Conservation (phyloP, 2,888 invertebrate genomes). For the Eristalis intricaria region DNA sequence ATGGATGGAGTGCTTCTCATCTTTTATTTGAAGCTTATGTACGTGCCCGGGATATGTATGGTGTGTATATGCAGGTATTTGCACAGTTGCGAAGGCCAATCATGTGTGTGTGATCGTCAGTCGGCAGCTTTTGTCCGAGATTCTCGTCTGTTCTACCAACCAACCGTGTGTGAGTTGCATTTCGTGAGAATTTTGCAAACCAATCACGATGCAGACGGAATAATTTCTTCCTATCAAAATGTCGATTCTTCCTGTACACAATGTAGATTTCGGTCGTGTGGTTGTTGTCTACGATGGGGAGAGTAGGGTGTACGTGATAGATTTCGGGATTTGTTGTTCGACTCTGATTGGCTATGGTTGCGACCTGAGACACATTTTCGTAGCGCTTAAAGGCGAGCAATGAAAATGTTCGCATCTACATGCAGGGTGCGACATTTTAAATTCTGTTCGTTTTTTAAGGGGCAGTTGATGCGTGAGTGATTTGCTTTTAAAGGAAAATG, state of each 20-base stretch:
- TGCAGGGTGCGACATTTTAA: neutral
- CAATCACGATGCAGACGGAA: neutral
- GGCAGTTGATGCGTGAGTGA: neutral
- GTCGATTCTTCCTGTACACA: slow-evolving; percentile 21
- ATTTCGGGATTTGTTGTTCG: neutral
- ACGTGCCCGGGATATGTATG: neutral
- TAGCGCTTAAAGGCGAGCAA: neutral
- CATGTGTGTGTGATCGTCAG: neutral
- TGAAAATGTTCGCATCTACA: neutral
- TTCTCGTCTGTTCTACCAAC: neutral
- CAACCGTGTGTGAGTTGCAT: neutral
- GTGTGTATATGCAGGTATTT: neutral
- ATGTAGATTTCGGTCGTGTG: neutral
- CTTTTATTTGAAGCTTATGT: neutral
- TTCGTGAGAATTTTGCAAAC: neutral
- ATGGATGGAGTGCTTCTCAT: neutral
- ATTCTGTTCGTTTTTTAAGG: neutral
- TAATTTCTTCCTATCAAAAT: neutral
- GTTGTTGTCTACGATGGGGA: slow-evolving; percentile 22
- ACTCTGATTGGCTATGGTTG: neutral
- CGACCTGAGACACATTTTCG: neutral
- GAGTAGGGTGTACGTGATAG: neutral
- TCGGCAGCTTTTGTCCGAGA: neutral
- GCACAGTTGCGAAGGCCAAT: neutral
- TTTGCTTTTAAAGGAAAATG: neutral